Evolutionary conservation across 23 tunicate species (phyloP), one percentile per base, ranked within the genome.

Genomic region (Styela clava): DNA sequence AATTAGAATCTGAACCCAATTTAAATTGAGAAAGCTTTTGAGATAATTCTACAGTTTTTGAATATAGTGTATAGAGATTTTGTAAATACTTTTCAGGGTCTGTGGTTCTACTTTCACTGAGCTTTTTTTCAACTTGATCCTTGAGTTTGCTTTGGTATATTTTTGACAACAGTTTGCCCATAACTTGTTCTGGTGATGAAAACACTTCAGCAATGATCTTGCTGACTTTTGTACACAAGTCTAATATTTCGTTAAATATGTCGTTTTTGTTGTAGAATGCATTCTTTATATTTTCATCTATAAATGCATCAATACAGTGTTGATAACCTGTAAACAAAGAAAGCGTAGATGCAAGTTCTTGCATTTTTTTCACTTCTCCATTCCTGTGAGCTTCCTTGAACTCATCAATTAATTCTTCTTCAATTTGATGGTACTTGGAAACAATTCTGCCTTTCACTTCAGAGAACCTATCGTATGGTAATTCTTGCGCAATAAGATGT

Each of bases 401-500:
- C 35, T 95, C 95, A 35, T 86, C 84, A 61, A 85, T 68, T 56
- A 95, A 62, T 84, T 90, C 88, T 64, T 86, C 79, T 74, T 95
- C 85, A 2, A 82, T 71, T 34, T 73, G 27, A 30, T 71, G 74
- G 27, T 82, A 82, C 35, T 82, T 68, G 30, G 74, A 24, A 16
- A 82, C 61, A 28, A 82, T 82, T 29, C 79, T 27, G 62, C 52
- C 16, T 82, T 82, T 82, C 2, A 82, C 97, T 34, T 34, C 84
- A 16, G 89, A 86, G 65, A 95, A 95, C 21, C 91, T 73, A 28
- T 84, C 68, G 77, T 68, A 93, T 19, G 99, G 99, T 31, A 96
- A 65, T 64, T 96, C 99, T 67, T 96, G 99, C 7, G 99, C 99
- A 35, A 96, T 96, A 24, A 96, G 87, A 82, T 96, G 99, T 62